Conservation (phyloP, 1,140 invertebrate species). For the Bilobella aurantiaca region DNA sequence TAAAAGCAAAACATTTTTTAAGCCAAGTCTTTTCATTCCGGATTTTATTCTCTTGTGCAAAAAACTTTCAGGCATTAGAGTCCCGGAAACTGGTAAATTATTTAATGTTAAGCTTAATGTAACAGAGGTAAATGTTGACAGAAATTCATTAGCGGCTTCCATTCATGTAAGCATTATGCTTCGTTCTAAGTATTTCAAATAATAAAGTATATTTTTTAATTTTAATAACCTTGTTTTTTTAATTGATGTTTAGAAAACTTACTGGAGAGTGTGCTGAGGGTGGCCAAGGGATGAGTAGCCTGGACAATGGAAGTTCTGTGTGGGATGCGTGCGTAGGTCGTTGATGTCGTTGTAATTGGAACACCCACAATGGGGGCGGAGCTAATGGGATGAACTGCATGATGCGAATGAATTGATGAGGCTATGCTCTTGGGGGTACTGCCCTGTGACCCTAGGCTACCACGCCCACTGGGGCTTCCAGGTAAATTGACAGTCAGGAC, state of each 20-base stretch:
- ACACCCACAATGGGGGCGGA: neutral
- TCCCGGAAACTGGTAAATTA: too few relatives aligned
- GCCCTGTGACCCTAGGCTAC: neutral
- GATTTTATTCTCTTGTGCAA: too few relatives aligned
- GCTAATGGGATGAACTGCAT: slow-evolving; percentile 14
- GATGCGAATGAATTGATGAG: neutral
- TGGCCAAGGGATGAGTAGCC: neutral
- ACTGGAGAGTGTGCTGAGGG: slow-evolving; percentile 5
- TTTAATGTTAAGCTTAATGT: too few relatives aligned
- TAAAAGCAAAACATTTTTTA: too few relatives aligned
- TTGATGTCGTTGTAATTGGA: slow-evolving; percentile 9
- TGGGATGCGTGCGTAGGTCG: neutral
- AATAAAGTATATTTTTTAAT: too few relatives aligned
- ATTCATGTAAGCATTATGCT: too few relatives aligned
- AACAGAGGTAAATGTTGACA: too few relatives aligned
- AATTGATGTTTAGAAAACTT: too few relatives aligned
- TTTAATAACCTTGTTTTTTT: too few relatives aligned
- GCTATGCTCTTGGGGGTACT: neutral
- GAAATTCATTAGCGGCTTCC: too few relatives aligned
- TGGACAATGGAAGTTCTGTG: slow-evolving; percentile 9
- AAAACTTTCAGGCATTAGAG: neutral
- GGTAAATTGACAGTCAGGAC: slow-evolving; percentile 16
- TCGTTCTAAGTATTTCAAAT: too few relatives aligned
- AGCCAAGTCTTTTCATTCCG: too few relatives aligned
- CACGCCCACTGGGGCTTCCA: neutral